These are phyloP conservation scores for Willisornis vidua DNA, from an alignment of 2,113 vertebrate species.

Conservation along the genomic window DNA sequence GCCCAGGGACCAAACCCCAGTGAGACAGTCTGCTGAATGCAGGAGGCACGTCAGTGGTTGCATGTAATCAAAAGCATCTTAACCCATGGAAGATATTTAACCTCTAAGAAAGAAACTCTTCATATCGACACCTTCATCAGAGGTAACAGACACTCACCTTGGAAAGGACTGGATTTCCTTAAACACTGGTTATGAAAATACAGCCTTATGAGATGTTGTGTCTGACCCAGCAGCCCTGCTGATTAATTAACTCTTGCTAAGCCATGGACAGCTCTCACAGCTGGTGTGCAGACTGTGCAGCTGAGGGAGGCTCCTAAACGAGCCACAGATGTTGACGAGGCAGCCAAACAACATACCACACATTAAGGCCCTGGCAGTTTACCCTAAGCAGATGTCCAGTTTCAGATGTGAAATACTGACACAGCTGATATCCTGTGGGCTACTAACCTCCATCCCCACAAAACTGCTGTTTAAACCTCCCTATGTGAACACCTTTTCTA, in stretches of 20 bases:
- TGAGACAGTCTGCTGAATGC: not conserved
- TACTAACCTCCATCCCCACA: not conserved
- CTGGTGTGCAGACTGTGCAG: not conserved
- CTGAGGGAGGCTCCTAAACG: not conserved
- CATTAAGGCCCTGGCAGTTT: not conserved
- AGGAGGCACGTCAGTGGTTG: not conserved
- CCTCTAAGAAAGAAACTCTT: not conserved
- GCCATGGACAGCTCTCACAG: not conserved
- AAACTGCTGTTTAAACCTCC: not conserved
- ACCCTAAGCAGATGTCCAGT: not conserved
- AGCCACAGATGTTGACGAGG: not conserved
- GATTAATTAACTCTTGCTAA: not conserved
- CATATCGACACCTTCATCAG: not conserved
- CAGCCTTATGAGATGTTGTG: not conserved
- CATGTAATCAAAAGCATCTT: not conserved
- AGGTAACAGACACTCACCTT: not conserved
- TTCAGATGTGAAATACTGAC: not conserved
- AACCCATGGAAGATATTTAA: not conserved
- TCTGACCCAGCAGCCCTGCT: not conserved
- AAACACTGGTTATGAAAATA: not conserved
- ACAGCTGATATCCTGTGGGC: not conserved
- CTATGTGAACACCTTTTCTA: not conserved
- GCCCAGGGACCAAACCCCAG: not conserved
- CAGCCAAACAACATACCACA: not conserved
- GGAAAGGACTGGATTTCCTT: not conserved